Conservation (phyloP, 1,140 invertebrate genomes). For the Heliconius melpomene region DNA sequence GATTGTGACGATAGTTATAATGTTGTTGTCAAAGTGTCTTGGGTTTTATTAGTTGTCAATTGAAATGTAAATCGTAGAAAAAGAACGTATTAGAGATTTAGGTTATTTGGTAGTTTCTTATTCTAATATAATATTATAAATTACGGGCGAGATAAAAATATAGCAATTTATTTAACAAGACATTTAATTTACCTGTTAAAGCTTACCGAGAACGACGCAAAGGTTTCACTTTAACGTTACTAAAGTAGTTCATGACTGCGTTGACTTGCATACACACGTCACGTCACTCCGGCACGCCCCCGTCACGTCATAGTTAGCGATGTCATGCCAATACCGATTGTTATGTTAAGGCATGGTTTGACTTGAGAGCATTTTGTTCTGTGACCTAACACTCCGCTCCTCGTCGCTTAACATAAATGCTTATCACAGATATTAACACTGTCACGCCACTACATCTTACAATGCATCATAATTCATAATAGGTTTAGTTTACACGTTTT, state of each 20-base stretch:
- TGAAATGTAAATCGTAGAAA: neutral
- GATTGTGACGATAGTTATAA: too few relatives aligned
- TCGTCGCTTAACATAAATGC: constrained; percentile 52
- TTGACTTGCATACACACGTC: constrained; percentile 30
- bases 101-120: neutral
- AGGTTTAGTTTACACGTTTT: constrained; percentile 17
- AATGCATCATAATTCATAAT: constrained; percentile 22
- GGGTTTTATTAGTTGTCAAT: too few relatives aligned
- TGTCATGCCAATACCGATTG: constrained; percentile 68
- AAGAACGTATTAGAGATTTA: neutral
- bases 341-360: constrained; percentile 72
- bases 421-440: constrained; percentile 51
- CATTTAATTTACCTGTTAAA: constrained; percentile 41
- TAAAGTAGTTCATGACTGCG: constrained; percentile 53
- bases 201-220: constrained; percentile 58
- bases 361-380: constrained; percentile 57
- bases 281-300: constrained; percentile 19
- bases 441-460: constrained; percentile 45
- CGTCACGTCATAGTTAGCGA: constrained; percentile 45
- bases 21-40: too few relatives aligned
- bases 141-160: neutral
- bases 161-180: neutral
- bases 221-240: constrained; percentile 52
- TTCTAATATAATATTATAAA: neutral
- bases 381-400: constrained; percentile 50